Evolutionary conservation across 92 coral and sea anemone species (phyloP), one percentile per base, ranked within the genome.

Genomic region (Bergia puertoricense): DNA sequence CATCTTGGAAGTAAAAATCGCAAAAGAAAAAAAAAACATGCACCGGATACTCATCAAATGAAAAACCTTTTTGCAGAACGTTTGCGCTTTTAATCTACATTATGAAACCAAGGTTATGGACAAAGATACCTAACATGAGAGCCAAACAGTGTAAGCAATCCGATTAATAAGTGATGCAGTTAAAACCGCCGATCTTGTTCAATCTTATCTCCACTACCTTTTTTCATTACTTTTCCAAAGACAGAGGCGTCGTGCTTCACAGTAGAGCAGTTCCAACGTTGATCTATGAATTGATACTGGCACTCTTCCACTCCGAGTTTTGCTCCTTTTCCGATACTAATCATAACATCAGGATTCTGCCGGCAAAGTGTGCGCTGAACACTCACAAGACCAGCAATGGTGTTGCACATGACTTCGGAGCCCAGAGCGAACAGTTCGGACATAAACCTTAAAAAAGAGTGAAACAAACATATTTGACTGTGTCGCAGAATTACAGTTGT

Each of bases 201-300:
- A 30, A 30, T 30, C 30, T 30, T 30, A 30, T 30, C 30, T 30
- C 30, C 30, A 30, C 30, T 90, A 96, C 98, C 96, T 93, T 86
- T 84, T 8, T 94, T 91, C 96, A 92, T 96, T 22, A 96, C 96
- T 89, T 95, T 96, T 50, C 99, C 99, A 79, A 96, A 96, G 42
- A 96, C 96, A 30, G 30, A 30, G 30, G 30, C 30, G 30, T 30
- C 30, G 30, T n/a, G n/a, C n/a, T n/a, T n/a, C n/a, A n/a, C n/a
- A n/a, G n/a, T n/a, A n/a, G n/a, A n/a, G n/a, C n/a, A n/a, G n/a
- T n/a, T n/a, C n/a, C n/a, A n/a, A n/a, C n/a, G n/a, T n/a, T n/a
- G n/a, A n/a, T n/a, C n/a, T n/a, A n/a, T n/a, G n/a, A n/a, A n/a
- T n/a, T n/a, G n/a, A n/a, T n/a, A n/a, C n/a, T n/a, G n/a, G n/a